Evolutionary conservation across 2,113 vertebrate genomes (phyloP).

Genomic region (Macrotus californicus): DNA sequence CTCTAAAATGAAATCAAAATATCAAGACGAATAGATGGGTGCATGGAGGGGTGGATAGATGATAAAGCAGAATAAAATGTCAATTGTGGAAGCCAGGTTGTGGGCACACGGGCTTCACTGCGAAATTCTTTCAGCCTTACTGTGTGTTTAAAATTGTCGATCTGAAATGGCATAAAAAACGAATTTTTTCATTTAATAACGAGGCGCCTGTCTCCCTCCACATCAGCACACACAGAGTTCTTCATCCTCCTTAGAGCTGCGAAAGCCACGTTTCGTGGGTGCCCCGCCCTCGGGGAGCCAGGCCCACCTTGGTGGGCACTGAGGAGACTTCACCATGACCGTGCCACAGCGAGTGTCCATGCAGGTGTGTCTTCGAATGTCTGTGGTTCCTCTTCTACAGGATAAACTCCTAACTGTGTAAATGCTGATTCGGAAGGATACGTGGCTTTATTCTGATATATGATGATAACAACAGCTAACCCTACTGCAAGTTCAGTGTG

Average conservation of each 20-base stretch:
- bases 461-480: too few species aligned
- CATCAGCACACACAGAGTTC: background rate
- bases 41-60: rapidly evolving
- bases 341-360: background rate
- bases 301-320: rapidly evolving
- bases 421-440: background rate
- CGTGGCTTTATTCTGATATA: too few species aligned
- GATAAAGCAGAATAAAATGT: background rate
- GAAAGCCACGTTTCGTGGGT: background rate
- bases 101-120: background rate
- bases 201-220: background rate
- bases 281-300: rapidly evolving
- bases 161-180: background rate
- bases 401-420: background rate
- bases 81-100: background rate
- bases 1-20: background rate
- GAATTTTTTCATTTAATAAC: background rate
- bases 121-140: background rate
- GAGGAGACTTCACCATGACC: background rate
- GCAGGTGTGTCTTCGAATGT: background rate
- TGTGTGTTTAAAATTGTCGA: background rate
- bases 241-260: background rate
- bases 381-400: rapidly evolving
- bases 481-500: rapidly evolving
- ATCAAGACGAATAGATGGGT: background rate